Percentiles rank a stretch among this genome's conserved stretches.
phyloP scores from a whole-genome alignment of 2,888 invertebrate genomes.

The Adelphocoris suturalis region DNA sequence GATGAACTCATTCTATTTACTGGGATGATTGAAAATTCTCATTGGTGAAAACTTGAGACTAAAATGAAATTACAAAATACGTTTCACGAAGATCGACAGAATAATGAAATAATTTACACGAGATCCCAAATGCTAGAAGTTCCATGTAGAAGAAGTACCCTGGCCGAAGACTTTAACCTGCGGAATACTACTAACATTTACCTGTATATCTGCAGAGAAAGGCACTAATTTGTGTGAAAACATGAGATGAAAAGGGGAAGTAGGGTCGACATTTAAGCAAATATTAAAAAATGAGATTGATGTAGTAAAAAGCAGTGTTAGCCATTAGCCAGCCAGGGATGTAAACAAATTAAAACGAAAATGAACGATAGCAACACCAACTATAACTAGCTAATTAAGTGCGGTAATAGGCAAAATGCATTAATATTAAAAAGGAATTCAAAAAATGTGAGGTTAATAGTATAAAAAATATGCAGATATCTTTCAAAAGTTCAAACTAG shows the following conservation, averaged over 20 bases:
- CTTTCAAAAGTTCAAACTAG: background rate
- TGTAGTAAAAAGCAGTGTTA: constrained; percentile 71
- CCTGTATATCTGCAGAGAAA: constrained; percentile 60
- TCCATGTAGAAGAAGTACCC: constrained; percentile 68
- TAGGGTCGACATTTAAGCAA: constrained; percentile 58
- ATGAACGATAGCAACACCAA: constrained; percentile 61
- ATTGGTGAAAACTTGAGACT: too few species aligned
- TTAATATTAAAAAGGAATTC: constrained; percentile 57
- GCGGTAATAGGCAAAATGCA: constrained; percentile 62
- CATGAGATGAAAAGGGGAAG: constrained; percentile 35
- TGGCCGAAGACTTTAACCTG: constrained; percentile 71
- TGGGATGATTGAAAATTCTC: too few species aligned
- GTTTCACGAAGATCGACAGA: too few species aligned
- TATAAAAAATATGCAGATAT: constrained; percentile 71
- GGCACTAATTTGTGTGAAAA: constrained; percentile 53
- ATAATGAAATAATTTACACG: too few species aligned
- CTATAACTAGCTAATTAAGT: constrained; percentile 48
- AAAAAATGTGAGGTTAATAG: constrained; percentile 51
- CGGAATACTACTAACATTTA: constrained; percentile 21
- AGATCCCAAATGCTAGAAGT: background rate
- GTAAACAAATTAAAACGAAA: constrained; percentile 45
- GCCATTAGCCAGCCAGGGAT: constrained; percentile 74
- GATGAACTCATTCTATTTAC: too few species aligned
- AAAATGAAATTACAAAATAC: too few species aligned
- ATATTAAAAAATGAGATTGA: constrained; percentile 58